Evolutionary conservation across 2,113 vertebrate species (phyloP), one percentile per base, ranked within the genome.

Genomic region (Setophaga petechia): DNA sequence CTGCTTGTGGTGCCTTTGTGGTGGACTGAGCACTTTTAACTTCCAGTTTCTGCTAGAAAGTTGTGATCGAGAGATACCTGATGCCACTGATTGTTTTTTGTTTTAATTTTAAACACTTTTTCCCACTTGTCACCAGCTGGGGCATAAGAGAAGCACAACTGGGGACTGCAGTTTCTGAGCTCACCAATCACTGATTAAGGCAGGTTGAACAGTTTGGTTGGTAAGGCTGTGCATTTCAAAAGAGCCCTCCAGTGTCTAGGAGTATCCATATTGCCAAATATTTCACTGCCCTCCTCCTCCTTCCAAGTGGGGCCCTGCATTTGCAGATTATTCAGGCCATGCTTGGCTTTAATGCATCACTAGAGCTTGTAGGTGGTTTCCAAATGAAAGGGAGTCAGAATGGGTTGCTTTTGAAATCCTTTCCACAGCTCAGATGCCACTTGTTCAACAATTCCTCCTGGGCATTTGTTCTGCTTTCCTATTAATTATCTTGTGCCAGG

Each of bases 391-490:
- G n/a, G 68, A 92, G 47, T 65, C 77, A 76, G 73, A 89, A 55
- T 23, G 25, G 67, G 55, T 79, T 90, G 58, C 93, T 93, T 95
- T 93, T 94, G 87, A 87, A 93, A 87, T 93, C 61, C 58, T 84
- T 94, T 91, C 82, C 94, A 11, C 41, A 67, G 66, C 78, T 96
- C 49, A 55, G 81, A 89, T 94, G 67, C 81, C 51, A 87, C 84
- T 90, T 85, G 54, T 94, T 96, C 87, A 96, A 39, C 87, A 85
- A 43, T 80, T 87, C 77, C 81, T 95, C 39, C 81, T 91, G 84
- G 91, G 71, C 66, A 55, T 90, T 95, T 96, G 78, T 55, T 91
- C 77, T 94, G 81, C 84, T 93, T 94, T 90, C 89, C 89, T 89
- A 44, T 95, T 95, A 87, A 87, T 96, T 87, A 93, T 83, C 95